phyloP scores from a whole-genome alignment of 92 coral and sea anemone genomes.

The Anthopleura xanthogrammica region DNA sequence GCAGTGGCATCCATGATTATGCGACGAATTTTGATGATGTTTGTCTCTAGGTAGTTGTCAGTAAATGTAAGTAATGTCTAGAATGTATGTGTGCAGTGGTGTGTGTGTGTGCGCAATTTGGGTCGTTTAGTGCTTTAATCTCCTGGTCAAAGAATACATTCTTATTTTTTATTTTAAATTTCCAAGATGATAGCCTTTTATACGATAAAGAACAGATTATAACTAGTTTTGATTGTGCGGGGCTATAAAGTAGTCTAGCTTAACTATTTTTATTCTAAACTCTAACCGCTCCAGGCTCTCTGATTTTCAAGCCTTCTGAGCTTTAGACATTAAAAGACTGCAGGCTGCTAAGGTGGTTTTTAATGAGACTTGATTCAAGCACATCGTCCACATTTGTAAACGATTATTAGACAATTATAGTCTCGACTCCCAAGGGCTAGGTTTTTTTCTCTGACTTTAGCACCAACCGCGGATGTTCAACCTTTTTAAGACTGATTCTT shows the following conservation, averaged over 20 bases:
- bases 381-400: neutral
- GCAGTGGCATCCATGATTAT: neutral
- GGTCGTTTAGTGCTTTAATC: neutral
- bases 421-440: neutral
- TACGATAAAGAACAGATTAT: neutral
- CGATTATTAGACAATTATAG: neutral
- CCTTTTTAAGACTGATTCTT: too few relatives aligned
- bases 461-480: neutral
- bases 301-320: neutral
- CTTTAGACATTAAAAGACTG: neutral
- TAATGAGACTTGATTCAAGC: neutral
- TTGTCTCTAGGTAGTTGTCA: neutral
- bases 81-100: neutral
- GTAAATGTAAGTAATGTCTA: neutral
- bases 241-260: conserved; percentile 5
- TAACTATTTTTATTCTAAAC: conserved; percentile 3
- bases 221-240: neutral
- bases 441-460: neutral
- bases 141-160: neutral
- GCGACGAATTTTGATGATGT: neutral
- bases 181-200: conserved; percentile 1
- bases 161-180: conserved; percentile 2
- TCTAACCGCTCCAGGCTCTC: neutral
- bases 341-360: neutral
- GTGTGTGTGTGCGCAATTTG: neutral